These are phyloP conservation scores for Corythaixoides concolor DNA, from an alignment of 2,113 vertebrate genomes.

Conservation along the genomic window DNA sequence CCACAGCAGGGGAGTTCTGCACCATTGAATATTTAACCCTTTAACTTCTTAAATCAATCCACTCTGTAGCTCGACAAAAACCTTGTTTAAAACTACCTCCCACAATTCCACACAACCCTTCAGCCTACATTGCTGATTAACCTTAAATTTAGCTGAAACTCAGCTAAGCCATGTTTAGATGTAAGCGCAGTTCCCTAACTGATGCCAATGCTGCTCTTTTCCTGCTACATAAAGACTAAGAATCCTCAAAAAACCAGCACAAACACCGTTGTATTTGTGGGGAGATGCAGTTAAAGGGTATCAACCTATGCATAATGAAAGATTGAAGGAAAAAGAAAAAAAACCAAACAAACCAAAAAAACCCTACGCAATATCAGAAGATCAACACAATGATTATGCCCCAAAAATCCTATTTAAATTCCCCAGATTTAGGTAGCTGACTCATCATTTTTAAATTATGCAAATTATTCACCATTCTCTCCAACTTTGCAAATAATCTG, in stretches of 20 bases:
- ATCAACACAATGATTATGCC: not conserved
- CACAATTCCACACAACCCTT: not conserved
- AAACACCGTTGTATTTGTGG: not conserved
- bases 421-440: not conserved
- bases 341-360: not conserved
- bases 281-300: not conserved
- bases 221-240: not conserved
- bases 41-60: not conserved
- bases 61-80: not conserved
- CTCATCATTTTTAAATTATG: not conserved
- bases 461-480: not conserved
- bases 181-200: not conserved
- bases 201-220: not conserved
- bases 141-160: not conserved
- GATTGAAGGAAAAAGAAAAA: not conserved
- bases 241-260: not conserved
- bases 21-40: not conserved
- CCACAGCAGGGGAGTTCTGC: not conserved
- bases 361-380: not conserved
- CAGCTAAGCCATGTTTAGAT: not conserved
- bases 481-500: not conserved
- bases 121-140: not conserved
- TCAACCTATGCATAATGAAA: not conserved
- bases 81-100: not conserved
- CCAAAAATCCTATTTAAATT: not conserved